Evolutionary conservation across 1,140 invertebrate species (phyloP).

Genomic region (Temnothorax curvispinosus): DNA sequence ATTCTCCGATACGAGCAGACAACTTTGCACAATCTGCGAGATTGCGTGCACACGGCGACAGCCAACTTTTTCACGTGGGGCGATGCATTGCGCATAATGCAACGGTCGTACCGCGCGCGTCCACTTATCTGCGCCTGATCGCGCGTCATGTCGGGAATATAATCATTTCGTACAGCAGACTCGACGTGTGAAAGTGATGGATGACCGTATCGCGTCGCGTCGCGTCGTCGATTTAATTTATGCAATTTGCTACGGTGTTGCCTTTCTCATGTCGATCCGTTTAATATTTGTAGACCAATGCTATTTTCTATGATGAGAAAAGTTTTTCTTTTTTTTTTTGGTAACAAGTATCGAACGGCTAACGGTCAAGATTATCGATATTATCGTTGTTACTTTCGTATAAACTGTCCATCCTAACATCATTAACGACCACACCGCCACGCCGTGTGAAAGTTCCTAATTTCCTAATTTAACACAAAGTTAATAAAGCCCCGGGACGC

Average conservation of each 20-base stretch:
- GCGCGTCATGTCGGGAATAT: conserved; percentile 54
- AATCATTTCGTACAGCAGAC: conserved; percentile 17
- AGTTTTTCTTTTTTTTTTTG: background rate
- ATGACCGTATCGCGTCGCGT: background rate
- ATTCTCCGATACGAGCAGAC: conserved; percentile 66
- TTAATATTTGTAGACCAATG: background rate
- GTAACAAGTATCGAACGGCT: background rate
- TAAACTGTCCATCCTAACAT: background rate
- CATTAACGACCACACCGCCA: background rate
- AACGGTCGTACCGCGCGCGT: conserved; percentile 30
- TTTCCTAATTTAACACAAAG: conserved; percentile 58
- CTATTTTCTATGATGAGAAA: background rate
- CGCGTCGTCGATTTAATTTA: conserved; percentile 15
- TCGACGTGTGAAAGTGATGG: conserved; percentile 3
- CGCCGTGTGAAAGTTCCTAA: conserved; percentile 40
- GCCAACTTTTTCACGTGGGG: conserved; percentile 53
- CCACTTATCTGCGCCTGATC: conserved; percentile 65
- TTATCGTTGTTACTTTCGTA: background rate
- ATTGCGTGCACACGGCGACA: conserved; percentile 65
- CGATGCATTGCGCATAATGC: conserved; percentile 58
- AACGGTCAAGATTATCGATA: background rate
- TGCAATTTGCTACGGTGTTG: too few relatives aligned
- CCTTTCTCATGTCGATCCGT: background rate
- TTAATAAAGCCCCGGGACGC: conserved; percentile 52
- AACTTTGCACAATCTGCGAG: conserved; percentile 70